Conservation (phyloP, 2,113 vertebrate genomes). For the Solea senegalensis region DNA sequence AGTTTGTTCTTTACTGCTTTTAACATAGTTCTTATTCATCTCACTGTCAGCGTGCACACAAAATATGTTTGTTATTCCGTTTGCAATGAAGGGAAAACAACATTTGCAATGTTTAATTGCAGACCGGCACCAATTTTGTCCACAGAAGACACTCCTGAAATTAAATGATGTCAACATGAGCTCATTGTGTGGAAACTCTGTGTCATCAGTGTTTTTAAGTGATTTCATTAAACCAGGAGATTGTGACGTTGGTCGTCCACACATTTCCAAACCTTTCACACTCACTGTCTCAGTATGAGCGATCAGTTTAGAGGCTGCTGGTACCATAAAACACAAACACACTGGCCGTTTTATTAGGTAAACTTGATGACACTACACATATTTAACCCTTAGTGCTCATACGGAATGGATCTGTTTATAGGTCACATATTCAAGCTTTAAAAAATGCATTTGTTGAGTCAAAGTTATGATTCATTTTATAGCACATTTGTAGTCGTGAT, state of each 20-base stretch:
- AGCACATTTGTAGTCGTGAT: too few species aligned
- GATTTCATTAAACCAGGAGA: not conserved
- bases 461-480: too few species aligned
- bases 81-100: slow-evolving; percentile 22
- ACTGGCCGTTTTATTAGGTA: not conserved
- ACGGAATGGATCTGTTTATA: too few species aligned
- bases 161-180: slow-evolving; percentile 25
- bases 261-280: slow-evolving; percentile 26
- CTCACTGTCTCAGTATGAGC: slow-evolving; percentile 1
- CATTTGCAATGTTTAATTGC: slow-evolving; percentile 14
- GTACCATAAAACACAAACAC: slow-evolving; percentile 43
- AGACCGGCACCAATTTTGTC: not conserved
- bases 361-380: too few species aligned
- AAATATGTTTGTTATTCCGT: slow-evolving; percentile 16
- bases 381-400: too few species aligned
- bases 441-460: too few species aligned
- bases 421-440: too few species aligned
- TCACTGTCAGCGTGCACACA: slow-evolving; percentile 10
- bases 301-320: slow-evolving; percentile 17
- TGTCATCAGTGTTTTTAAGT: not conserved
- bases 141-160: slow-evolving; percentile 11
- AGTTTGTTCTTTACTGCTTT: slow-evolving; percentile 19
- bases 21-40: slow-evolving; percentile 1
- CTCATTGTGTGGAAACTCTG: slow-evolving; percentile 5
- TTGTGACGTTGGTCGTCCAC: slow-evolving; percentile 2